Evolutionary conservation across 2,888 invertebrate species (phyloP).

Genomic region (Malachius bipustulatus): DNA sequence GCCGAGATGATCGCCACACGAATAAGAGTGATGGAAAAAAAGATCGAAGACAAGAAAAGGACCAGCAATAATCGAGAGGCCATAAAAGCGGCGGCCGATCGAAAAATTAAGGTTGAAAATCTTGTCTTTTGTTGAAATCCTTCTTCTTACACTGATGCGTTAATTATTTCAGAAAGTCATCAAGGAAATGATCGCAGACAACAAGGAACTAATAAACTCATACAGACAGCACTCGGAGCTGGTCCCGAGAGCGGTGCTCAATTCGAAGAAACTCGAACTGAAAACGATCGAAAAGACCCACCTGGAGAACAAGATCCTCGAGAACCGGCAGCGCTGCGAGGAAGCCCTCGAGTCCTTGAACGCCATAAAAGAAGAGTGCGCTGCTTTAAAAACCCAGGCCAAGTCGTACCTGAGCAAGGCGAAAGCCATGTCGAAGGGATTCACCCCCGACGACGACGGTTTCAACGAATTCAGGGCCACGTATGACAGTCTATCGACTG

Average conservation of each 20-base stretch:
- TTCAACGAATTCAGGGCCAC: conserved; percentile 42
- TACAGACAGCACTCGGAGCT: conserved; percentile 21
- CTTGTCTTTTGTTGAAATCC: no score
- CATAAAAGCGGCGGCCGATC: conserved; percentile 27
- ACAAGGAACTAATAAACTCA: conserved; percentile 20
- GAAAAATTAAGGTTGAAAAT: conserved; percentile 19
- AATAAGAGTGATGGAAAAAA: conserved; percentile 18
- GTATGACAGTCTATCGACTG: conserved; percentile 44
- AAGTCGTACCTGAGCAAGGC: conserved; percentile 44
- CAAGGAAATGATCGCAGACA: conserved; percentile 27
- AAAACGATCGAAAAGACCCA: conserved; percentile 23
- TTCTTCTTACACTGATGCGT: no score
- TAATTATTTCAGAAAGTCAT: conserved; percentile 19
- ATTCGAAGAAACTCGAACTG: conserved; percentile 23
- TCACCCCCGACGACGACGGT: conserved; percentile 43
- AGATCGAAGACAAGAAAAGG: conserved; percentile 20
- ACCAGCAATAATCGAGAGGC: conserved; percentile 22
- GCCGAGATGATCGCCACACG: conserved; percentile 21
- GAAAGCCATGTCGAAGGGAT: conserved; percentile 40
- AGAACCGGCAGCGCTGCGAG: conserved; percentile 26
- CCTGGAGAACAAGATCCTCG: conserved; percentile 31
- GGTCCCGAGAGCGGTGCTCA: conserved; percentile 23
- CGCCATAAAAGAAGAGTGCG: conserved; percentile 28
- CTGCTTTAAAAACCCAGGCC: conserved; percentile 33
- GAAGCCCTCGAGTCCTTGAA: conserved; percentile 30